Evolutionary conservation across 2,113 vertebrate species (phyloP), one percentile per base, ranked within the genome.

Genomic region (Hippoglossus stenolepis): DNA sequence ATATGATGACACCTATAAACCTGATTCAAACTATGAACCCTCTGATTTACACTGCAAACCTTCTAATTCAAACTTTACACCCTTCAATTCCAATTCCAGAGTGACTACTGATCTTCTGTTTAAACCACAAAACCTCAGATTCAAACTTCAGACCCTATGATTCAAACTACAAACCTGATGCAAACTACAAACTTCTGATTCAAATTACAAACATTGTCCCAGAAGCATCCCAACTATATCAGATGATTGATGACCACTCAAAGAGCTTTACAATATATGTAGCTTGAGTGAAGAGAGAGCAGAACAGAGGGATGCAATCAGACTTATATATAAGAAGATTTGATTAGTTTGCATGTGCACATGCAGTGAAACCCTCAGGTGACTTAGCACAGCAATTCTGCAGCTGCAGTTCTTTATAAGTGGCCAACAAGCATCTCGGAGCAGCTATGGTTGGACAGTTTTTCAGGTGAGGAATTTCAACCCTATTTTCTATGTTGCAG

Each of bases 401-500:
- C 45, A 47, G 45, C 45, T 14, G 45, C 15, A 47, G 45, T 53
- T 20, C 20, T 53, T 10, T 53, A 20, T 53, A 53, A 53, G 51
- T n/a, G 23, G 56, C 23, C 56, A 15, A 23, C 24, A 23, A 26
- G 56, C 23, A 58, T 58, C 10, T 58, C 1, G 57, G 57, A 59
- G 26, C 14, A 31, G 24, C 2, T 17, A 31, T 51, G 43, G 43
- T 45, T 3, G 3, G 43, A 38, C 43, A 13, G 43, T 15, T 15
- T 45, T 45, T 45, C 14, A 45, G 11, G 13, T 38, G 43, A 15
- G 43, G 43, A 45, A 4, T 51, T 43, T 49, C 13, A 9, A 14
- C 9, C 45, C 47, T 53, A 8, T 18, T 49, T 2, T 73, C 9
- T 85, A 5, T 87, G 28, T 71, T 90, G 72, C 83, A 99, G 98